These are phyloP conservation scores for Eurosta solidaginis DNA, from an alignment of 1,140 invertebrate species.

Conservation along the genomic window DNA sequence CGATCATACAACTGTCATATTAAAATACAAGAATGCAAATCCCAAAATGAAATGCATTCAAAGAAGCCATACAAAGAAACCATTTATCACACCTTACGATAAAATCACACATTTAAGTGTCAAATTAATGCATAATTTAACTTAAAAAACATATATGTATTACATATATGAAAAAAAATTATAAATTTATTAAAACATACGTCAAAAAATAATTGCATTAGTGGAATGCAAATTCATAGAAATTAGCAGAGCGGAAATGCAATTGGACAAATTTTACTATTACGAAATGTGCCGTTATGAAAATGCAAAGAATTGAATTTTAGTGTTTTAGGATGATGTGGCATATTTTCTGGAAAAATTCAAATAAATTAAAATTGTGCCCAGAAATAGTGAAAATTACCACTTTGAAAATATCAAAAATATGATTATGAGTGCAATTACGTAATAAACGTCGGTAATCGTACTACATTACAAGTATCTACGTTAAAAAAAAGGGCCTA, in stretches of 20 bases:
- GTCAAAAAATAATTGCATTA: too few relatives aligned
- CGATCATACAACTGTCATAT: constrained; percentile 23
- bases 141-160: not conserved
- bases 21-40: constrained; percentile 25
- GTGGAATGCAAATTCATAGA: too few relatives aligned
- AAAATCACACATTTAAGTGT: constrained; percentile 17
- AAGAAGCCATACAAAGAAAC: constrained; percentile 57
- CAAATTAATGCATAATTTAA: not conserved
- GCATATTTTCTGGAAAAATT: not conserved
- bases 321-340: constrained; percentile 23
- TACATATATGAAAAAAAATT: not conserved
- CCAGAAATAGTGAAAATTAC: not conserved
- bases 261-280: too few relatives aligned
- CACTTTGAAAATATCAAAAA: not conserved
- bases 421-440: not conserved
- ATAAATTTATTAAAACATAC: too few relatives aligned
- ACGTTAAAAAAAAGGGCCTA: too few relatives aligned
- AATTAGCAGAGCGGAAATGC: too few relatives aligned
- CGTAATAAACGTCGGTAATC: too few relatives aligned
- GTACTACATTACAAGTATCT: too few relatives aligned
- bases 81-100: constrained; percentile 54
- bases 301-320: not conserved
- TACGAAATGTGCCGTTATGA: not conserved
- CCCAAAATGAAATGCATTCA: constrained; percentile 37
- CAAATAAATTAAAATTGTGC: not conserved